A percentile compares a stretch with the other conserved stretches of the same genome.
These are phyloP conservation scores for Drosophila eugracilis DNA, from an alignment of 1,140 invertebrate genomes.

Conservation along the genomic window DNA sequence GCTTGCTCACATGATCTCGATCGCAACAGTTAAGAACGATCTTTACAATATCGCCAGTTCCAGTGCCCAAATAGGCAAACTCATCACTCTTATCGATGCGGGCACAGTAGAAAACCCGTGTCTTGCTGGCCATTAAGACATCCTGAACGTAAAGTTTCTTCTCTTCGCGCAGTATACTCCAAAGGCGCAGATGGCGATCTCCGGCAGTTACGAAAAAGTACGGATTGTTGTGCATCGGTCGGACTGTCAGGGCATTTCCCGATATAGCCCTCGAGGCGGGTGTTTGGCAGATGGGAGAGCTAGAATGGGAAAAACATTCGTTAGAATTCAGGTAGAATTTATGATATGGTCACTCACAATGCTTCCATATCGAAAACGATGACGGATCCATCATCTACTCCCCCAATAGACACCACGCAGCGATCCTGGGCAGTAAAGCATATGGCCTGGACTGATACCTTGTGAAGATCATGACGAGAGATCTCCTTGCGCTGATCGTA, in stretches of 20 bases:
- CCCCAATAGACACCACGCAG: conserved; percentile 94
- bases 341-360: conserved; percentile 62
- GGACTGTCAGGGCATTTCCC: conserved; percentile 88
- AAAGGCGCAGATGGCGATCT: conserved; percentile 89
- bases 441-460: conserved; percentile 92
- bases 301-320: conserved; percentile 3
- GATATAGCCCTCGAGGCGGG: conserved; percentile 88
- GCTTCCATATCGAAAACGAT: conserved; percentile 90
- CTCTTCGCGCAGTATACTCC: conserved; percentile 90
- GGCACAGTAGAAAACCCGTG: conserved; percentile 88
- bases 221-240: conserved; percentile 86
- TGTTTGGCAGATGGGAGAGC: conserved; percentile 88
- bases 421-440: conserved; percentile 92
- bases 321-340: not conserved
- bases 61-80: conserved; percentile 93
- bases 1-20: conserved; percentile 85
- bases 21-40: conserved; percentile 89
- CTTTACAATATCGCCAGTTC: conserved; percentile 89
- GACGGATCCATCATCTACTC: conserved; percentile 93
- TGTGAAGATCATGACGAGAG: conserved; percentile 92
- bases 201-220: conserved; percentile 90
- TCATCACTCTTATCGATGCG: conserved; percentile 89
- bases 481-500: conserved; percentile 88
- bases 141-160: conserved; percentile 90
- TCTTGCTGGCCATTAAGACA: conserved; percentile 89